These are phyloP conservation scores for Aviceda subcristata DNA, from an alignment of 2,113 vertebrate genomes.

Conservation along the genomic window DNA sequence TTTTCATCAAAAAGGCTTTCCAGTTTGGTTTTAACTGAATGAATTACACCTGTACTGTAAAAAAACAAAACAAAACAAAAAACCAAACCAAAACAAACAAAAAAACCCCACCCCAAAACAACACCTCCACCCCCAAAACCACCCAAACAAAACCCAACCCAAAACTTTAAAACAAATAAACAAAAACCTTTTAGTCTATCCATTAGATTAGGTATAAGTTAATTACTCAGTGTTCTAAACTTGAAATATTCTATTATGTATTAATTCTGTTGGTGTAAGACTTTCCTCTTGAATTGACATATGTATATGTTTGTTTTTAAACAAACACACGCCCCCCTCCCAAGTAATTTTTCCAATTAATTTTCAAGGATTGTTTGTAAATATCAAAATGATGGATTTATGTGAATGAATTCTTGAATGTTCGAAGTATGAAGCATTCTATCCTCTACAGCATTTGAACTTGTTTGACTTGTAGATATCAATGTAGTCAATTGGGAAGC, in stretches of 20 bases:
- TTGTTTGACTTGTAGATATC: conserved; percentile 33
- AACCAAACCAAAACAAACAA: neutral
- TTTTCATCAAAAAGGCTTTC: neutral
- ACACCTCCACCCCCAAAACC: neutral
- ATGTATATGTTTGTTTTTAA: neutral
- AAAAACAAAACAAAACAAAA: neutral
- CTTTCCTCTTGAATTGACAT: neutral
- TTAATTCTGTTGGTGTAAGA: neutral
- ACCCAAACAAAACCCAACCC: accelerated
- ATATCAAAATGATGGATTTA: neutral
- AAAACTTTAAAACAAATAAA: neutral
- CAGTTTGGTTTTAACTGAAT: neutral
- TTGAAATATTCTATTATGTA: neutral
- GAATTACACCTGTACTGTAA: neutral
- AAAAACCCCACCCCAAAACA: neutral
- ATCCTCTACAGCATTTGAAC: neutral
- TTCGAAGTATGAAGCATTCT: neutral
- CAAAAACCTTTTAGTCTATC: neutral
- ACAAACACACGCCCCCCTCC: neutral
- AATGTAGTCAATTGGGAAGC: neutral
- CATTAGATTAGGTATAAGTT: neutral
- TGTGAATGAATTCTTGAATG: conserved; percentile 32
- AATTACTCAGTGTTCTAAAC: neutral
- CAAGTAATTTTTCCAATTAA: neutral
- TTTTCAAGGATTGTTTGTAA: neutral